Evolutionary conservation across 2,113 vertebrate genomes (phyloP).

Genomic region (Pterophyllum scalare): DNA sequence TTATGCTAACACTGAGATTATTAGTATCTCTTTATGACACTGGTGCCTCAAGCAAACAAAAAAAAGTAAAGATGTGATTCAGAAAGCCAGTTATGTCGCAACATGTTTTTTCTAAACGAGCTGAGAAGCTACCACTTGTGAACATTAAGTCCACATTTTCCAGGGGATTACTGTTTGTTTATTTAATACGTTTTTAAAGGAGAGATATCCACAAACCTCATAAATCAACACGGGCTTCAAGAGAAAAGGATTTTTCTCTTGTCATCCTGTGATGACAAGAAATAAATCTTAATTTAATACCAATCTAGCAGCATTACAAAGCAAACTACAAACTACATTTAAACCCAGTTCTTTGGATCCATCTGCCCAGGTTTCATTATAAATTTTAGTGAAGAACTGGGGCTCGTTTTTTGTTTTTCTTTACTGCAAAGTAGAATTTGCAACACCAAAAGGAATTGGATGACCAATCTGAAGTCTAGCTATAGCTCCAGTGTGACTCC

Average conservation of each 20-base stretch:
- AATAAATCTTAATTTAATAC: background rate
- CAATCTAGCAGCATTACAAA: background rate
- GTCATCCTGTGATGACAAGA: background rate
- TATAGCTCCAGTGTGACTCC: background rate
- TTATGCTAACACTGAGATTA: background rate
- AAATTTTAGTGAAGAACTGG: background rate
- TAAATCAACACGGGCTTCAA: background rate
- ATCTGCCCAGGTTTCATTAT: background rate
- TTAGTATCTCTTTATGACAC: background rate
- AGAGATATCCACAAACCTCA: background rate
- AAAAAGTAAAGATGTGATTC: background rate
- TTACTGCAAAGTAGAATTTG: background rate
- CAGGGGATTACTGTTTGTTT: constrained; percentile 1
- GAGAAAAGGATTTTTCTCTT: background rate
- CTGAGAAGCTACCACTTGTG: background rate
- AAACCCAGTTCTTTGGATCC: background rate
- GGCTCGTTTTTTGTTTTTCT: background rate
- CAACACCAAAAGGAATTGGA: background rate
- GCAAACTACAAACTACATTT: background rate
- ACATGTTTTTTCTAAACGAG: background rate
- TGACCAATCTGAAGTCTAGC: background rate
- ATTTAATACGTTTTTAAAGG: background rate
- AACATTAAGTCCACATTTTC: background rate
- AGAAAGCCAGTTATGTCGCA: background rate
- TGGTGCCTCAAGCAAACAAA: background rate